Evolutionary conservation across 2,888 invertebrate genomes (phyloP), one percentile per base, ranked within the genome.

Genomic region (Polylopha cassiicola): DNA sequence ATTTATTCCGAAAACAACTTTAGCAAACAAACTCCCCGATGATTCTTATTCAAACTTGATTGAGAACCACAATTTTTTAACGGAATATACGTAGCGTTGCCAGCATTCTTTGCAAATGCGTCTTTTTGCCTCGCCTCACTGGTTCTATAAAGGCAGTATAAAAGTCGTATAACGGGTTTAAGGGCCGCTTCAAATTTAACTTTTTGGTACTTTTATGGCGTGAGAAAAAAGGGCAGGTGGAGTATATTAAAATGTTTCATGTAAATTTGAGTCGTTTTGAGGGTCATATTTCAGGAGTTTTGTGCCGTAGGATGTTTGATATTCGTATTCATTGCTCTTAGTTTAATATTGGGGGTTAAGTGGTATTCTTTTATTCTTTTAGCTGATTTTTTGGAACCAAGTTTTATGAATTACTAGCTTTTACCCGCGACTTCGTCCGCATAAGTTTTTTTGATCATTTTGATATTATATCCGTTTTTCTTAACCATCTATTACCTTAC

Each of bases 211-310:
- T 65, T 74, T 75, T 69, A 71, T 62, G 65, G 70, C 78, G 79
- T 78, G 82, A 74, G 82, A 84, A 82, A 81, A 79, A 78, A 70
- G 65, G 69, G 71, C 78, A 82, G 82, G 82, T 81, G 77, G 56
- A 61, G 62, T 62, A 80, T 85, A 85, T 84, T 85, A 85, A 84
- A 85, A 82, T 84, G 84, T 84, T 85, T 76, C 80, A 85, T 85
- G 84, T 77, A 82, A 85, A 85, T 85, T 68, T 61, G 55, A 60
- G 62, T 52, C 62, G 60, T 69, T 68, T 50, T 55, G 50, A 41
- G 44, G 48, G 75, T 71, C 67, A 75, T 81, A 80, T 79, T 80
- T 79, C 71, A 75, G 71, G 58, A 69, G 71, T 76, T 73, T 71
- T 72, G 68, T 52, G 57, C n/a, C n/a, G n/a, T n/a, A n/a, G n/a